These are phyloP conservation scores for Aeoliscus strigatus DNA, from an alignment of 2,797 vertebrate genomes.

Conservation along the genomic window DNA sequence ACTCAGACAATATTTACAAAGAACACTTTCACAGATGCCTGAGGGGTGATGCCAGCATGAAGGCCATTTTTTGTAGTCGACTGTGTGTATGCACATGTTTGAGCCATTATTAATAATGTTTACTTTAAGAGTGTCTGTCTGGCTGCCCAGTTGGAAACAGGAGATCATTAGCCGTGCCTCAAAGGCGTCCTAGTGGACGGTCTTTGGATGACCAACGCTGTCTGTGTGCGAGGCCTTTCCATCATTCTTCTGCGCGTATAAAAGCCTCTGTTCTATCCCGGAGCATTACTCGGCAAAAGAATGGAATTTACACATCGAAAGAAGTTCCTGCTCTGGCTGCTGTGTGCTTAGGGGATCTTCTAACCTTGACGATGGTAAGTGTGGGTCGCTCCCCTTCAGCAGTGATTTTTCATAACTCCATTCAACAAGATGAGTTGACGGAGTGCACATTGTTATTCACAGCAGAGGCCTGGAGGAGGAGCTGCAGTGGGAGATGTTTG, in stretches of 20 bases:
- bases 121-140: constrained; percentile 1
- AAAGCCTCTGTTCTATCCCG: constrained; percentile 18
- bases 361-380: constrained; percentile 49
- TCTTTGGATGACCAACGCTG: not conserved
- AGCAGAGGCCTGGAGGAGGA: constrained; percentile 12
- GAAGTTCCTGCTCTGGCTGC: constrained; percentile 12
- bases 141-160: constrained; percentile 9
- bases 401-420: constrained; percentile 19
- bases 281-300: constrained; percentile 16
- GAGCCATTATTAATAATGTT: constrained; percentile 17
- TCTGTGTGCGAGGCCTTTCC: constrained; percentile 3
- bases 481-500: constrained; percentile 21
- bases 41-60: constrained; percentile 17
- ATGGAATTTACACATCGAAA: constrained; percentile 15
- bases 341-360: constrained; percentile 18
- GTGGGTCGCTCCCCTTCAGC: constrained; percentile 46
- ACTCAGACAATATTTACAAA: constrained; percentile 52
- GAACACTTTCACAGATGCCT: constrained; percentile 16
- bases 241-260: constrained; percentile 19
- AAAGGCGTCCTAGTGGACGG: not conserved
- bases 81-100: constrained; percentile 19
- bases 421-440: constrained; percentile 37
- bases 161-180: not conserved
- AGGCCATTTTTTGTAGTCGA: constrained; percentile 17
- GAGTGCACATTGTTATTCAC: constrained; percentile 33